Percentiles rank a stretch among this genome's conserved stretches.
phyloP scores from a whole-genome alignment of 1,140 invertebrate genomes.

The Spodoptera litura region DNA sequence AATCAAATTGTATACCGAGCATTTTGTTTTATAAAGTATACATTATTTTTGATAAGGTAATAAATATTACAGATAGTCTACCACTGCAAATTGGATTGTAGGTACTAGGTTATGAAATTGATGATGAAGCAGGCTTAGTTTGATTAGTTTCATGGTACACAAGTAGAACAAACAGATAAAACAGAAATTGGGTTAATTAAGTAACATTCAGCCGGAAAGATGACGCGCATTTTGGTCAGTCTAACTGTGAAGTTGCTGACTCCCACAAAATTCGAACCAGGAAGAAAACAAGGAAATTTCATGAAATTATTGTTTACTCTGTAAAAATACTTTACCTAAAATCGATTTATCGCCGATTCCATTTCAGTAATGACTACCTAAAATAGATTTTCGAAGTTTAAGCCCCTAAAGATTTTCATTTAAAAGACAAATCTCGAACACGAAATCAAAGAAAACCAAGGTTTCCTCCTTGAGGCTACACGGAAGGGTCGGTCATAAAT shows the following conservation, averaged over 20 bases:
- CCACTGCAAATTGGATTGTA: neutral
- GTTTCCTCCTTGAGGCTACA: conserved; percentile 12
- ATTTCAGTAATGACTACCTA: too few relatives aligned
- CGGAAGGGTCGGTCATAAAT: conserved; percentile 38
- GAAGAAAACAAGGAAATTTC: conserved; percentile 26
- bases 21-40: too few relatives aligned
- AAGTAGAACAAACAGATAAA: conserved; percentile 31
- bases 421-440: conserved; percentile 5
- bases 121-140: conserved; percentile 17
- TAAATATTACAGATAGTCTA: neutral
- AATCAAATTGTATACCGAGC: too few relatives aligned
- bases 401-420: conserved; percentile 1
- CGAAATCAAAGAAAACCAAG: conserved; percentile 36
- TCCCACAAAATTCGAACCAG: conserved; percentile 1
- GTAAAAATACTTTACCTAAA: neutral
- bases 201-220: conserved; percentile 14
- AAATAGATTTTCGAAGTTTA: neutral
- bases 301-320: conserved; percentile 16
- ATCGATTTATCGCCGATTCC: too few relatives aligned
- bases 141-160: conserved; percentile 12
- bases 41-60: too few relatives aligned
- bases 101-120: conserved; percentile 8
- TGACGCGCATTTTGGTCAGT: neutral
- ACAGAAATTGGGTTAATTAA: conserved; percentile 21
- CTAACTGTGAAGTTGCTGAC: neutral